These are phyloP conservation scores for Melitaea cinxia DNA, from an alignment of 1,140 invertebrate genomes.

Conservation along the genomic window DNA sequence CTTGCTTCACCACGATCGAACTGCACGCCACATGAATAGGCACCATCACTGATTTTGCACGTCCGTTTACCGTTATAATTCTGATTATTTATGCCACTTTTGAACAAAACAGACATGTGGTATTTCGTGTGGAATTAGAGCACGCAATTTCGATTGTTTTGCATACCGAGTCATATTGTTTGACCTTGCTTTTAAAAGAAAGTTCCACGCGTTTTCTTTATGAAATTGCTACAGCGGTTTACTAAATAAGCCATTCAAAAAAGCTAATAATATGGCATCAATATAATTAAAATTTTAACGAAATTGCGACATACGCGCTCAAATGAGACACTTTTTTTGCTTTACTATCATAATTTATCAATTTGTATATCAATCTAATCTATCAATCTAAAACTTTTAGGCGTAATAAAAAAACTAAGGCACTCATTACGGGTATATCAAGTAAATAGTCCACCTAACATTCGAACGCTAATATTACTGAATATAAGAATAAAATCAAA, in stretches of 20 bases:
- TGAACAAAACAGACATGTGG: slow-evolving; percentile 51
- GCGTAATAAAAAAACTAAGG: slow-evolving; percentile 36
- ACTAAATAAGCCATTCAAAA: too few relatives aligned
- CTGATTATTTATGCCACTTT: slow-evolving; percentile 62
- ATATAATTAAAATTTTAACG: slow-evolving; percentile 28
- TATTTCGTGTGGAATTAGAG: slow-evolving; percentile 40
- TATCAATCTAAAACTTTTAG: slow-evolving; percentile 19
- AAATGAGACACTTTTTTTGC: slow-evolving; percentile 34
- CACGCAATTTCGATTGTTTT: slow-evolving; percentile 60
- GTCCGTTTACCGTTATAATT: slow-evolving; percentile 64
- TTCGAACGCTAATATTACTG: slow-evolving; percentile 29
- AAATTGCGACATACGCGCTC: slow-evolving; percentile 22
- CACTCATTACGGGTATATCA: slow-evolving; percentile 41
- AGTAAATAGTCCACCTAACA: slow-evolving; percentile 43
- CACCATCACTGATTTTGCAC: slow-evolving; percentile 73
- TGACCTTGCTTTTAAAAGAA: slow-evolving; percentile 21
- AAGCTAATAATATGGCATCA: too few relatives aligned
- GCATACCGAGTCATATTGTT: slow-evolving; percentile 24
- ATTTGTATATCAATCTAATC: too few relatives aligned
- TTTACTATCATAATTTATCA: slow-evolving; percentile 28
- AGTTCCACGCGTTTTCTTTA: slow-evolving; percentile 18
- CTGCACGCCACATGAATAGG: slow-evolving; percentile 66
- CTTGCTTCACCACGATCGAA: slow-evolving; percentile 77
- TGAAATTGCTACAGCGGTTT: slow-evolving; percentile 10
- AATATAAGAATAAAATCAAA: slow-evolving; percentile 10